Evolutionary conservation across 2,113 vertebrate genomes (phyloP).

Genomic region (Hippopotamus amphibius): DNA sequence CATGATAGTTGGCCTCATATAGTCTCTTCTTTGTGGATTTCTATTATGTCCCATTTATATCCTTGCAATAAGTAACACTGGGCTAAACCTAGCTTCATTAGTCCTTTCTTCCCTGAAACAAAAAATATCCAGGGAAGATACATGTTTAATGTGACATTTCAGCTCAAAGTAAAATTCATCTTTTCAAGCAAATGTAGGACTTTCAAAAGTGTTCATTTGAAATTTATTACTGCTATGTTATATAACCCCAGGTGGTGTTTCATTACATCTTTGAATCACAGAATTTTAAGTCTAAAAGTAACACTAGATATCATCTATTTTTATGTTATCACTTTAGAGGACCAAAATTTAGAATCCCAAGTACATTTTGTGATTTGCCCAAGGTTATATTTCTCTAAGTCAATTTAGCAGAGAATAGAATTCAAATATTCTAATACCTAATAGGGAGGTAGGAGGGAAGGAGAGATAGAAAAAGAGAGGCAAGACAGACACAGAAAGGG

Average conservation of each 20-base stretch:
- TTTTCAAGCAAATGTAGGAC: constrained; percentile 26
- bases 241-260: neutral
- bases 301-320: neutral
- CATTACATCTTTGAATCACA: neutral
- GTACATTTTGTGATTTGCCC: neutral
- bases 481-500: neutral
- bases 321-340: constrained; percentile 20
- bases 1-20: neutral
- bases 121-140: neutral
- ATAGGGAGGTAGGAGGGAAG: neutral
- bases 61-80: neutral
- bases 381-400: neutral
- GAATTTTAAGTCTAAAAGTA: neutral
- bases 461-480: neutral
- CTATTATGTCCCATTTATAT: neutral
- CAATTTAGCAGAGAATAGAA: neutral
- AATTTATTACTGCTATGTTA: neutral
- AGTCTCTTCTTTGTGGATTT: neutral
- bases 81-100: neutral
- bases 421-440: neutral
- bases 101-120: neutral
- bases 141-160: constrained; percentile 1
- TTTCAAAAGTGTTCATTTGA: constrained; percentile 46
- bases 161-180: constrained; percentile 17
- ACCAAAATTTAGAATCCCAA: neutral